Conservation (phyloP, 2,888 invertebrate genomes). For the Ypsolopha sequella region DNA sequence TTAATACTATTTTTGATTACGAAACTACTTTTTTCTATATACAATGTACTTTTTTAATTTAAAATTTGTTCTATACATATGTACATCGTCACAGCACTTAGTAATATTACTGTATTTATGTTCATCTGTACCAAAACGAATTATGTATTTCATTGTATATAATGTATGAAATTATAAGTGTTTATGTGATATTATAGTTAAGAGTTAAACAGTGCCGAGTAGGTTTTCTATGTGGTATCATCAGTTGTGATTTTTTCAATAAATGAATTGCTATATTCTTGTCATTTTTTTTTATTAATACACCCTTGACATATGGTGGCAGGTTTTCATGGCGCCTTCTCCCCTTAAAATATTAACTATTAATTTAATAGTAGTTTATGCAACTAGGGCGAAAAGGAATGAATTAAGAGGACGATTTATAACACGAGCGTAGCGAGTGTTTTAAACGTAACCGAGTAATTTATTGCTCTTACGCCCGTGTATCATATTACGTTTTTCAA, state of each 20-base stretch:
- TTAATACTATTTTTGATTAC: too few species aligned
- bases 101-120: background rate
- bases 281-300: conserved; percentile 5
- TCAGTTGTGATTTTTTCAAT: conserved; percentile 68
- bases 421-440: too few species aligned
- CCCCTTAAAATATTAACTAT: too few species aligned
- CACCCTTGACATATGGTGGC: too few species aligned
- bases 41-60: background rate
- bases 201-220: conserved; percentile 71
- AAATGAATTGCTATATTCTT: conserved; percentile 55
- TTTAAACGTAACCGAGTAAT: too few species aligned
- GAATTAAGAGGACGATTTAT: too few species aligned
- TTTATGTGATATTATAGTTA: conserved; percentile 69
- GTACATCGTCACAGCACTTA: background rate
- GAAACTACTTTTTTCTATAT: too few species aligned
- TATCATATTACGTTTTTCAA: too few species aligned
- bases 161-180: conserved; percentile 63
- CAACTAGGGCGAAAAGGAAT: too few species aligned
- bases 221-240: conserved; percentile 69
- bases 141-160: conserved; percentile 40
- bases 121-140: background rate
- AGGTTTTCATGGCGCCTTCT: too few species aligned
- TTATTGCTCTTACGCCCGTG: too few species aligned
- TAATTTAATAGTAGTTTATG: too few species aligned
- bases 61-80: background rate